Evolutionary conservation across 2,888 invertebrate genomes (phyloP).

Genomic region (Sminthurides aquaticus): DNA sequence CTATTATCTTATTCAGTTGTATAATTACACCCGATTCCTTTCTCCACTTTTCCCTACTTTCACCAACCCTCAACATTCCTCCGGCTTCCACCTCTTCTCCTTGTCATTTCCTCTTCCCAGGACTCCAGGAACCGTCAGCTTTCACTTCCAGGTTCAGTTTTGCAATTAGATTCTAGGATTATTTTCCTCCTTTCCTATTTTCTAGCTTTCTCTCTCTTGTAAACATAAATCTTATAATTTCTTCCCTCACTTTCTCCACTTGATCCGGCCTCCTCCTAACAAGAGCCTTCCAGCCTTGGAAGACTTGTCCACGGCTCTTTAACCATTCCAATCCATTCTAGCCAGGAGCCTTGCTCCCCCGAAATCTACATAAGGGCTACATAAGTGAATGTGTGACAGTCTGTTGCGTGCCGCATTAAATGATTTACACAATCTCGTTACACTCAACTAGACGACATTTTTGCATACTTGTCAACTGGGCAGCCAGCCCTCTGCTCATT

Average conservation of each 20-base stretch:
- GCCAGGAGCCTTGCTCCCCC: no score
- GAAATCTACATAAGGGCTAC: no score
- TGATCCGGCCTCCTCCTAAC: background rate
- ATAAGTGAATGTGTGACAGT: no score
- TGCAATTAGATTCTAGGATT: background rate
- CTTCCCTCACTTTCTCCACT: background rate
- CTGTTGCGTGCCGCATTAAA: no score
- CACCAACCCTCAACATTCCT: background rate
- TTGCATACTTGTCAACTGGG: no score
- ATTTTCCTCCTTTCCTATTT: background rate
- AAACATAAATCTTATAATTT: background rate
- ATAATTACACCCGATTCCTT: background rate
- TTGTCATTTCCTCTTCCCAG: background rate
- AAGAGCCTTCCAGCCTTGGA: no score
- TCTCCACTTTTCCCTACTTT: background rate
- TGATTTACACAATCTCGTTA: no score
- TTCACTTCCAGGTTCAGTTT: background rate
- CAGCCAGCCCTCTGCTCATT: no score
- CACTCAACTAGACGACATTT: no score
- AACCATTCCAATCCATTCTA: no score
- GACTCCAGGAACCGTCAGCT: background rate
- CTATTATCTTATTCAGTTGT: constrained; percentile 1
- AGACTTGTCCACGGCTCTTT: no score
- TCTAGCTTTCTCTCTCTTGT: background rate
- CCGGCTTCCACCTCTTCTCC: background rate